Base-by-base conservation (phyloP, 2,888 invertebrate genomes). In the Troilus luridus region DNA sequence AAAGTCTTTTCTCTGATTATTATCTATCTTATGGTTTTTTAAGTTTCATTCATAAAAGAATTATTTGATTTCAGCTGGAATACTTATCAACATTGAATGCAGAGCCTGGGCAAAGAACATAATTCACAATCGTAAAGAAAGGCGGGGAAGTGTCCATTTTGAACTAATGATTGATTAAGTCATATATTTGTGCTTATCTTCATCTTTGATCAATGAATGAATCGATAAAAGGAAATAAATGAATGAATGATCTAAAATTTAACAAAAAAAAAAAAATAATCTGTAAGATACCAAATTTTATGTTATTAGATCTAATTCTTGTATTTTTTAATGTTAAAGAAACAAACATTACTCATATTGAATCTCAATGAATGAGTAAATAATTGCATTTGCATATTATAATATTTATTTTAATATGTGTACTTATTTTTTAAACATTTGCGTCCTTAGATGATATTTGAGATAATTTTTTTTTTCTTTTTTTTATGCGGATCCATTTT, bases 81-180 rank as follows among this genome's bases (percentile, higher is more conserved):
- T 94, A 60, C 93, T 94, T 85, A 94, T 95, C 92, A 94, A 95
- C 93, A 94, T 95, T 90, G 94, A 95, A 92, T 95, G 95, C 93
- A 94, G 94, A 92, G 94, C 94, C 11, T 95, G 94, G 94, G 95
- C 95, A 21, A 94, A 94, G 93, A 95, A 95, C 93, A 94, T 95
- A 88, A 88, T 93, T 64, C 95, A 95, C 92, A 95, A 95, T 89
- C 94, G 94, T 54, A 93, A 94, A 92, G 94, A 95, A 91, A 94
- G 94, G 92, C 93, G 94, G 64, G 95, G 95, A 41, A 94, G 94
- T 91, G 94, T 95, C n/a, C 95, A 95, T 93, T 95, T 95, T 93
- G 95, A 95, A 93, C 93, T 95, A 88, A 93, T 95, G 93, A 94
- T 95, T 91, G 95, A 95, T 93, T 95, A 94, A 92, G 27, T 27